Percentiles rank a stretch among this genome's conserved stretches.
Conservation (phyloP, 2,797 vertebrate species). For the Catamblyrhynchus diadema region DNA sequence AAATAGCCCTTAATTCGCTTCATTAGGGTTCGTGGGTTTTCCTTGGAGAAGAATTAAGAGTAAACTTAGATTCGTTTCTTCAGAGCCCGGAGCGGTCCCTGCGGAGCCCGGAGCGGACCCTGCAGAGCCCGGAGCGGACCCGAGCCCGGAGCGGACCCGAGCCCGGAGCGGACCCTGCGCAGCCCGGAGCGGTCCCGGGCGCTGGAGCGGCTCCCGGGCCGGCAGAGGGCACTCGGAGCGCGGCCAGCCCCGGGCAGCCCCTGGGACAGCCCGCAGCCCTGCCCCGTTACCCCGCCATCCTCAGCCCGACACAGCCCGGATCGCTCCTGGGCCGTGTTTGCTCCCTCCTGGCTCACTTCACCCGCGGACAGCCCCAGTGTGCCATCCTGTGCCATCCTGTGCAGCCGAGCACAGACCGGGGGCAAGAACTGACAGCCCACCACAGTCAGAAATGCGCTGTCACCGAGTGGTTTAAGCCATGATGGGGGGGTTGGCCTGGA, state of each 20-base stretch:
- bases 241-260: not conserved
- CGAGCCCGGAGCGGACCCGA: too few relatives aligned
- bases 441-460: not conserved
- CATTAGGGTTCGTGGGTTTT: too few relatives aligned
- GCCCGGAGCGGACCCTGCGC: not conserved
- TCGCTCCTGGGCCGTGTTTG: accelerated
- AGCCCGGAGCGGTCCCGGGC: too few relatives aligned
- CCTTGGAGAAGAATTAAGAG: too few relatives aligned
- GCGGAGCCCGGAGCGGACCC: too few relatives aligned
- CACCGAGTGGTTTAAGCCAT: not conserved
- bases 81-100: too few relatives aligned
- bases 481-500: not conserved
- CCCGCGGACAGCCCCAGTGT: not conserved
- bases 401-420: not conserved
- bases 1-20: too few relatives aligned
- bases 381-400: not conserved
- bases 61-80: too few relatives aligned
- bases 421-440: not conserved
- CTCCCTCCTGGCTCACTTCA: accelerated
- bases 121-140: too few relatives aligned
- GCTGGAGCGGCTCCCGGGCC: not conserved
- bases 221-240: conserved; percentile 70
- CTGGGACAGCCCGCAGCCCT: not conserved
- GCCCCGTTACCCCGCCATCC: accelerated
- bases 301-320: accelerated